phyloP scores from a whole-genome alignment of 2,797 vertebrate species.

The Sebastes miniatus region DNA sequence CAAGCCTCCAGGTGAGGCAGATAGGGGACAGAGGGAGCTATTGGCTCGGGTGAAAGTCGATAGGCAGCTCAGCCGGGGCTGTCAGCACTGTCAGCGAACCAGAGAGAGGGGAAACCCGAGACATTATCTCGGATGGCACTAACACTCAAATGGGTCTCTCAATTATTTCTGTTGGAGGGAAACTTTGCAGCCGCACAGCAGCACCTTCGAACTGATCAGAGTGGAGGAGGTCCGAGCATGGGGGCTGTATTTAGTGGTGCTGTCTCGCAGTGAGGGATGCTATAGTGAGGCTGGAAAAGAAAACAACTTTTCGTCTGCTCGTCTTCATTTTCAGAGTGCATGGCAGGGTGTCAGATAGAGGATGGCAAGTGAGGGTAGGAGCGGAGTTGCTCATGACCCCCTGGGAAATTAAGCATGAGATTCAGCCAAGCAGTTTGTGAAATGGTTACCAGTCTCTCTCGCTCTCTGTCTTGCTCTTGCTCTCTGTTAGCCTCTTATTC shows the following conservation, averaged over 20 bases:
- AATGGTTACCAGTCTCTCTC: conserved; percentile 39
- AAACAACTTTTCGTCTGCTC: conserved; percentile 24
- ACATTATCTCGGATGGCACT: conserved; percentile 58
- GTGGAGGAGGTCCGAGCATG: not conserved
- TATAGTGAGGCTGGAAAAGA: conserved; percentile 2
- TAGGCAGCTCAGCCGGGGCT: conserved; percentile 17
- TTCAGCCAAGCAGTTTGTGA: conserved; percentile 71
- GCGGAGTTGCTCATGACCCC: conserved; percentile 58
- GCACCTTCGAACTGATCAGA: conserved; percentile 14
- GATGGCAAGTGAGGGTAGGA: conserved; percentile 34
- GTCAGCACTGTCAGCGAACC: conserved; percentile 48
- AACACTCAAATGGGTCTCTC: conserved; percentile 40
- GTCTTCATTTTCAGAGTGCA: conserved; percentile 53
- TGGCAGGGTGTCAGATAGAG: conserved; percentile 55
- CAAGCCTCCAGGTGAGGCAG: conserved; percentile 47
- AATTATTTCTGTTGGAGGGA: conserved; percentile 41
- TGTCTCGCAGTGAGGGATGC: not conserved
- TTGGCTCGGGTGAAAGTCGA: conserved; percentile 46
- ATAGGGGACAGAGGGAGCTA: conserved; percentile 33
- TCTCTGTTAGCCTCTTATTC: not conserved
- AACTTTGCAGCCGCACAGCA: conserved; percentile 37
- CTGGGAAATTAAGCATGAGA: conserved; percentile 75
- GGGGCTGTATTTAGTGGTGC: not conserved
- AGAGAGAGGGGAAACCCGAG: conserved; percentile 40
- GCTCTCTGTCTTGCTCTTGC: not conserved